Percentiles rank a stretch among this genome's conserved stretches.
Evolutionary conservation across 2,113 vertebrate genomes (phyloP).

Genomic region (Paraplagusia blochii): DNA sequence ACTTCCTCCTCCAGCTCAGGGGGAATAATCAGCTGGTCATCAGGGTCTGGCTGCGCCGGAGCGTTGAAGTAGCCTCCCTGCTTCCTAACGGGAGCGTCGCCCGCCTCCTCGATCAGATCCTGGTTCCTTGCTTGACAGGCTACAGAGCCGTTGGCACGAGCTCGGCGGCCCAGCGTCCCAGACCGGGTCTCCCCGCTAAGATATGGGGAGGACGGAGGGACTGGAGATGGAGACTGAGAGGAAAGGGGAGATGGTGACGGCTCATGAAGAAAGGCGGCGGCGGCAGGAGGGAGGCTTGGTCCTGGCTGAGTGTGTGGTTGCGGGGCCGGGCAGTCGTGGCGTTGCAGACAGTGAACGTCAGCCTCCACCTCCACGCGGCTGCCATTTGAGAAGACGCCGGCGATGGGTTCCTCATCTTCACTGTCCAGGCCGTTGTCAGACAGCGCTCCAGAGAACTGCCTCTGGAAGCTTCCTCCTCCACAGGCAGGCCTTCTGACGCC

Average conservation of each 20-base stretch:
- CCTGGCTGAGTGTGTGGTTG: slow-evolving; percentile 13
- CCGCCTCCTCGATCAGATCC: slow-evolving; percentile 90
- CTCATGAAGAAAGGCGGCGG: slow-evolving; percentile 4
- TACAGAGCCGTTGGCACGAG: slow-evolving; percentile 88
- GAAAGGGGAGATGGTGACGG: slow-evolving; percentile 43
- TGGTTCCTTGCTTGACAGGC: slow-evolving; percentile 89
- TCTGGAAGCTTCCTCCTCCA: slow-evolving; percentile 80
- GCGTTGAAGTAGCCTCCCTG: slow-evolving; percentile 93
- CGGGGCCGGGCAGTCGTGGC: slow-evolving; percentile 40
- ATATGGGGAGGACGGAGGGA: slow-evolving; percentile 80
- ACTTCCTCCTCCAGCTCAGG: slow-evolving; percentile 97
- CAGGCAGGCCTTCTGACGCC: slow-evolving; percentile 41
- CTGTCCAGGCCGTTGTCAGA: slow-evolving; percentile 96
- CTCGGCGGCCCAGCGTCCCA: slow-evolving; percentile 81
- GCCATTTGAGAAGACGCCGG: slow-evolving; percentile 93
- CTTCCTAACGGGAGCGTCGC: slow-evolving; percentile 84
- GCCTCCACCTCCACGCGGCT: slow-evolving; percentile 94
- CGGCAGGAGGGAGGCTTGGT: slow-evolving; percentile 16
- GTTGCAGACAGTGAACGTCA: slow-evolving; percentile 86
- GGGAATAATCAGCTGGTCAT: slow-evolving; percentile 96
- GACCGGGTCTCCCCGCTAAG: slow-evolving; percentile 80
- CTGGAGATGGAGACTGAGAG: slow-evolving; percentile 74
- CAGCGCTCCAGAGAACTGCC: slow-evolving; percentile 95
- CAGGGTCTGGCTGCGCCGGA: slow-evolving; percentile 89
- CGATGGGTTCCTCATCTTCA: slow-evolving; percentile 94